Evolutionary conservation across 1,140 invertebrate genomes (phyloP), one percentile per base, ranked within the genome.

Genomic region (Parasteatoda tepidariorum): DNA sequence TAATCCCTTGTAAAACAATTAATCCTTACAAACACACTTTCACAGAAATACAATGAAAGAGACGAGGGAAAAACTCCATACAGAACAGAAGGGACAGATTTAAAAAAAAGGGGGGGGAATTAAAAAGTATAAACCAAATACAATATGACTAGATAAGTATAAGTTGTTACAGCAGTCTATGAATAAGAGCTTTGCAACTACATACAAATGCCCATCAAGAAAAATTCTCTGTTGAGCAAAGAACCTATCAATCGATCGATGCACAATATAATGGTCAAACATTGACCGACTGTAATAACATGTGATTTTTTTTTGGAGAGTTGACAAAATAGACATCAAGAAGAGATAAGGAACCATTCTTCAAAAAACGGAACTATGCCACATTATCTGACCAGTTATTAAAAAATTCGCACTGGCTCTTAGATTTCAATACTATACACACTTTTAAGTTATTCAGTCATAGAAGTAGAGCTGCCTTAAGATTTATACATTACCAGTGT

Each of bases 271-370:
- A 82, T 57, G 61, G 33, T 48, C 66, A 71, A 41, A 82, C 68
- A 57, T 22, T 68, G 81, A 67, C 81, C 81, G 61, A 66, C 41
- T 73, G 54, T 75, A 78, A 64, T 82, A 71, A 74, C 24, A 83
- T 68, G 59, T 74, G 61, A 83, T 74, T 73, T 66, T n/a, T n/a
- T n/a, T n/a, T 61, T 24, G 57, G 31, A 57, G 57, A 64, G 61
- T 73, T 74, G 81, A 83, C 70, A 74, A 83, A 83, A 83, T 73
- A 83, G 68, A 83, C 81, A 83, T 83, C 70, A 64, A 83, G 81
- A 83, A 74, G 81, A 83, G 81, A 83, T 74, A 83, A 31, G 55
- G 81, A 83, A 74, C 57, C n/a, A n/a, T n/a, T n/a, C n/a, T n/a
- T n/a, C n/a, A 41, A 83, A 70, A 70, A 83, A 83, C 81, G 68